Percentiles rank a stretch among this genome's conserved stretches.
These are phyloP conservation scores for Falco concolor DNA, from an alignment of 2,797 vertebrate genomes.

Conservation along the genomic window DNA sequence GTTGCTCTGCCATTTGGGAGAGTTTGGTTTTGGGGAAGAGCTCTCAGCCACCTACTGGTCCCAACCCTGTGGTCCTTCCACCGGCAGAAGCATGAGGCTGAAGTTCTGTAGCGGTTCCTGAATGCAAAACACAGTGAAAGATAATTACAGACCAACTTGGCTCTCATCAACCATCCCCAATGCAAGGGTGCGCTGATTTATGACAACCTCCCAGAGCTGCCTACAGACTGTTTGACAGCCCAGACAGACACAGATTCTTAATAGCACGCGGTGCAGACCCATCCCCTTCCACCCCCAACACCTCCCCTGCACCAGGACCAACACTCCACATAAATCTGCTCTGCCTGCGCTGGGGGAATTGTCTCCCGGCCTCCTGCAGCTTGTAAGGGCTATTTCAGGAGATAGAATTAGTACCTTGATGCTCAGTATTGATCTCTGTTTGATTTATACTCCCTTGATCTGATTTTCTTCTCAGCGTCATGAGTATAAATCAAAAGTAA, in stretches of 20 bases:
- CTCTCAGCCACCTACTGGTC: not conserved
- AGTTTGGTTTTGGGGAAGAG: not conserved
- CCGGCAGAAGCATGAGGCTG: not conserved
- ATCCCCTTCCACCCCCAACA: conserved; percentile 34
- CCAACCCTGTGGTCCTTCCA: not conserved
- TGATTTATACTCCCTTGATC: conserved; percentile 56
- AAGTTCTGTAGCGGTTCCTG: not conserved
- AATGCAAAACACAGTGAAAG: not conserved
- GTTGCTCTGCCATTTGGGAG: not conserved
- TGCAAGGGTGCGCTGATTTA: conserved; percentile 24
- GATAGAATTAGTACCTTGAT: conserved; percentile 56
- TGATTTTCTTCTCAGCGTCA: not conserved
- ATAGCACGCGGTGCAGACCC: not conserved
- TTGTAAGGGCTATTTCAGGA: conserved; percentile 8
- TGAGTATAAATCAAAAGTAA: conserved; percentile 60
- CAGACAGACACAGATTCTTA: conserved; percentile 55
- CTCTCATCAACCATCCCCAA: not conserved
- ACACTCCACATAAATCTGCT: conserved; percentile 38
- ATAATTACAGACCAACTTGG: not conserved
- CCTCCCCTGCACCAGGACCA: conserved; percentile 21
- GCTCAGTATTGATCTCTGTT: conserved; percentile 46
- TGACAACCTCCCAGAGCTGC: conserved; percentile 20
- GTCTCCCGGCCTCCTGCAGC: not conserved
- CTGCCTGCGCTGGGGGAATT: not conserved
- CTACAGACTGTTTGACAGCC: conserved; percentile 43